A percentile compares a stretch with the other conserved stretches of the same genome.
Evolutionary conservation across 2,888 invertebrate species (phyloP).

Genomic region (Orthosia incerta): DNA sequence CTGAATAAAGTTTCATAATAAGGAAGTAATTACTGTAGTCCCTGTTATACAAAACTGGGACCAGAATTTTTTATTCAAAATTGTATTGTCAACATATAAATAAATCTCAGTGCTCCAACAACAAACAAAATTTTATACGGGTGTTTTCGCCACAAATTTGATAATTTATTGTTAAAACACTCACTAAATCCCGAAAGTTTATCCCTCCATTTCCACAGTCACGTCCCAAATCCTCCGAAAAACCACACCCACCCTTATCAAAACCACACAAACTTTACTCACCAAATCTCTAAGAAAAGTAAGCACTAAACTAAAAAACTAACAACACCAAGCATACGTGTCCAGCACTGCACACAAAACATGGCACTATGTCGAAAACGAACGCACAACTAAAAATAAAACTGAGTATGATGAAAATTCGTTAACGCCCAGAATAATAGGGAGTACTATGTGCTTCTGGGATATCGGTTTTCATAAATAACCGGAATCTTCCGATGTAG

Average conservation of each 20-base stretch:
- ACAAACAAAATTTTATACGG: not conserved
- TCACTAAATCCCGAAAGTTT: no score
- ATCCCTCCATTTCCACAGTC: not conserved
- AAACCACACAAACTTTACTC: constrained; percentile 16
- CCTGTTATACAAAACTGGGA: no score
- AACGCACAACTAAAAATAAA: constrained; percentile 76
- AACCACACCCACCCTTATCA: not conserved
- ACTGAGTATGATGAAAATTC: constrained; percentile 74
- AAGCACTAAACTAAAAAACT: constrained; percentile 46
- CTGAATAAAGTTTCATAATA: no score
- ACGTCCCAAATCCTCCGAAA: not conserved
- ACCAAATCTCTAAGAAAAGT: constrained; percentile 16
- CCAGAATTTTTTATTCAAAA: no score
- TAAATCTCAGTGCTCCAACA: not conserved
- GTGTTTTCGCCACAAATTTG: no score
- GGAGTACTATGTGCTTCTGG: constrained; percentile 36
- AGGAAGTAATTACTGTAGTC: not conserved
- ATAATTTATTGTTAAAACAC: not conserved
- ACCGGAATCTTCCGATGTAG: not conserved
- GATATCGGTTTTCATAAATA: constrained; percentile 60
- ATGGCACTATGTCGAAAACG: constrained; percentile 66
- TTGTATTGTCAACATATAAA: not conserved
- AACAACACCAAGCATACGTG: constrained; percentile 39
- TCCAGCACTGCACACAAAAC: constrained; percentile 52
- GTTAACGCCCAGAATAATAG: constrained; percentile 71